Percentiles rank a stretch among this genome's conserved stretches.
phyloP scores from a whole-genome alignment of 2,797 vertebrate species.

The Hirundo rustica region DNA sequence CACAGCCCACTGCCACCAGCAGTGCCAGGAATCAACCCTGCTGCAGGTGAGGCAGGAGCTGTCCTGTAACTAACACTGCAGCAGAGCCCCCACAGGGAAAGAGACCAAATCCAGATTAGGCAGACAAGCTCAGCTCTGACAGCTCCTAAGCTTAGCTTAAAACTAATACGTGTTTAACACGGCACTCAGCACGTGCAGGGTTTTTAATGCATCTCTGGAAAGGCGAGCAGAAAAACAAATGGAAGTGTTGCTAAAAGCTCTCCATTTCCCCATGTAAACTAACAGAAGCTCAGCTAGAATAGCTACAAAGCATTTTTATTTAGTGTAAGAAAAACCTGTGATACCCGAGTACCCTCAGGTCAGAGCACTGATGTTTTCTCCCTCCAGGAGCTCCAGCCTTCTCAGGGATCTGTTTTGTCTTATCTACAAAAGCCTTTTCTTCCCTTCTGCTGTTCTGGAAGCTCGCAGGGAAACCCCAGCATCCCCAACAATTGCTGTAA shows the following conservation, averaged over 20 bases:
- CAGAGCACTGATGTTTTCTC: neutral
- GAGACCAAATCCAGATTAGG: neutral
- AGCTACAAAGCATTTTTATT: neutral
- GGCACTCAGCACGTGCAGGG: accelerated
- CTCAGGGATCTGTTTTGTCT: neutral
- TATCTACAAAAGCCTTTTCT: neutral
- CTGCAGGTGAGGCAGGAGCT: neutral
- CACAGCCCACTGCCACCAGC: accelerated
- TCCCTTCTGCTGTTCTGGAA: neutral
- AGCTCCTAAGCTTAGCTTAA: neutral
- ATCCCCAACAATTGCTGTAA: neutral
- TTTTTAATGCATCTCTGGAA: neutral
- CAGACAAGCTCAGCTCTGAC: neutral
- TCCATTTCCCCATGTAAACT: neutral
- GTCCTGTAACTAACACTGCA: neutral
- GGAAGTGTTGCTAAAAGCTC: accelerated
- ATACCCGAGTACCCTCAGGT: neutral
- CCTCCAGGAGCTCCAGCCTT: neutral
- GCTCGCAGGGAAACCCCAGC: neutral
- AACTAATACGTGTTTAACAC: neutral
- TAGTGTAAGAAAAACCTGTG: neutral
- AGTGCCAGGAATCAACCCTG: accelerated
- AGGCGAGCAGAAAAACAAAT: neutral
- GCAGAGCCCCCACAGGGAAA: accelerated
- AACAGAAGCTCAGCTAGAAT: neutral